Evolutionary conservation across 1,140 invertebrate genomes (phyloP).

Genomic region (Pinna nobilis): DNA sequence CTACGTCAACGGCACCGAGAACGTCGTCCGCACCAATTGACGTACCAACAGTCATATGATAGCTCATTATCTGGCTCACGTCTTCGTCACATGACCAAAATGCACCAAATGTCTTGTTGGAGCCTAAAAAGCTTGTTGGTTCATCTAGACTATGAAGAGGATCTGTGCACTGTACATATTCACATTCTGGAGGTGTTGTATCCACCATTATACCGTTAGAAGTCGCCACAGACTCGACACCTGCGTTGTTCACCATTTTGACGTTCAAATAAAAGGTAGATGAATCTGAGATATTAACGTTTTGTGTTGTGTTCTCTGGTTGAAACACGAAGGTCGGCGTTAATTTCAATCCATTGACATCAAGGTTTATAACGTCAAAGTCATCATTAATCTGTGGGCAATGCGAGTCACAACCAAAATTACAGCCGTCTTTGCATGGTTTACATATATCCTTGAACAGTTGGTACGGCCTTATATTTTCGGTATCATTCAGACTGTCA

Average conservation of each 20-base stretch:
- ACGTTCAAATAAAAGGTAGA: slow-evolving; percentile 44
- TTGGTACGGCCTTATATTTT: slow-evolving; percentile 10
- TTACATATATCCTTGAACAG: slow-evolving; percentile 25
- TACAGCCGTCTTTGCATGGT: slow-evolving; percentile 17
- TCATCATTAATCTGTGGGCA: neutral
- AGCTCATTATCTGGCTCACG: slow-evolving; percentile 29
- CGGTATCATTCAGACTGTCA: slow-evolving; percentile 23
- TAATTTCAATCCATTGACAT: no score
- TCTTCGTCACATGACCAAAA: slow-evolving; percentile 45
- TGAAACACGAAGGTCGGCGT: neutral
- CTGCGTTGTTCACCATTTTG: slow-evolving; percentile 43
- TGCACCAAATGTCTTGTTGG: slow-evolving; percentile 43
- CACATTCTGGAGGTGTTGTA: slow-evolving; percentile 37
- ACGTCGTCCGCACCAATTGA: slow-evolving; percentile 24
- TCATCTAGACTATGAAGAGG: slow-evolving; percentile 38
- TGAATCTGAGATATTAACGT: neutral
- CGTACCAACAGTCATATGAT: slow-evolving; percentile 30
- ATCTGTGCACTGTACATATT: slow-evolving; percentile 43
- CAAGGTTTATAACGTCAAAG: slow-evolving; percentile 25
- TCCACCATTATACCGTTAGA: slow-evolving; percentile 48
- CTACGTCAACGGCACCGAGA: slow-evolving; percentile 9
- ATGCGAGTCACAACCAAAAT: neutral
- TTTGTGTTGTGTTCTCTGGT: neutral
- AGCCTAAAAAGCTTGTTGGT: slow-evolving; percentile 34
- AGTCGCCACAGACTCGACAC: slow-evolving; percentile 23